Conservation (phyloP, 2,888 invertebrate species). For the Neuroscelio doddi region DNA sequence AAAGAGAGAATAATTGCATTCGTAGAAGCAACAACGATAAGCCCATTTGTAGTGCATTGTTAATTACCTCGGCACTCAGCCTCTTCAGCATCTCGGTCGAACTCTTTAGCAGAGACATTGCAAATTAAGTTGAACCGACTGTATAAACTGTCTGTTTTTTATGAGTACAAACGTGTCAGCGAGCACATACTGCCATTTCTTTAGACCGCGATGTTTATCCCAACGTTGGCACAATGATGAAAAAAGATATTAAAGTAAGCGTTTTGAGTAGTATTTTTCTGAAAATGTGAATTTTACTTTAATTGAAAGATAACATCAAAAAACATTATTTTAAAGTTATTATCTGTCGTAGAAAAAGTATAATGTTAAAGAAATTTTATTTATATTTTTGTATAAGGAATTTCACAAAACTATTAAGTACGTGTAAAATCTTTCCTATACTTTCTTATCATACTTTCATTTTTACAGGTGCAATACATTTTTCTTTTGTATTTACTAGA, state of each 20-base stretch:
- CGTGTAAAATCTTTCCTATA: too few relatives aligned
- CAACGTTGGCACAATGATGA: background rate
- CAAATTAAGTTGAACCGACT: constrained; percentile 32
- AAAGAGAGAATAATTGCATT: constrained; percentile 23
- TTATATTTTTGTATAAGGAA: too few relatives aligned
- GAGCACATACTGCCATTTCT: constrained; percentile 10
- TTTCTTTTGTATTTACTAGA: too few relatives aligned
- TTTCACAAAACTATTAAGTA: too few relatives aligned
- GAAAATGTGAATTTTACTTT: too few relatives aligned
- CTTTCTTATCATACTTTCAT: too few relatives aligned
- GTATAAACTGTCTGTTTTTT: constrained; percentile 28
- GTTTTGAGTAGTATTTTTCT: background rate
- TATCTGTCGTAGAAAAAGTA: too few relatives aligned
- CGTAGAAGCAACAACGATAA: constrained; percentile 42
- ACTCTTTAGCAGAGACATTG: constrained; percentile 27
- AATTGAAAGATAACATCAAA: too few relatives aligned
- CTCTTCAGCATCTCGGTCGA: constrained; percentile 24
- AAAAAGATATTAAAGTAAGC: background rate
- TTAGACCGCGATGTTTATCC: constrained; percentile 9
- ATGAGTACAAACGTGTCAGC: constrained; percentile 32
- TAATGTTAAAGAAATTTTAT: too few relatives aligned
- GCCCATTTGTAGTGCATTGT: constrained; percentile 57
- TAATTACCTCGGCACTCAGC: constrained; percentile 58
- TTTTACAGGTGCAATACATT: too few relatives aligned
- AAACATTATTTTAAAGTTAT: too few relatives aligned